A percentile compares a stretch with the other conserved stretches of the same genome.
Evolutionary conservation across 1,140 invertebrate genomes (phyloP).

Genomic region (Pemphigus obesinymphae): DNA sequence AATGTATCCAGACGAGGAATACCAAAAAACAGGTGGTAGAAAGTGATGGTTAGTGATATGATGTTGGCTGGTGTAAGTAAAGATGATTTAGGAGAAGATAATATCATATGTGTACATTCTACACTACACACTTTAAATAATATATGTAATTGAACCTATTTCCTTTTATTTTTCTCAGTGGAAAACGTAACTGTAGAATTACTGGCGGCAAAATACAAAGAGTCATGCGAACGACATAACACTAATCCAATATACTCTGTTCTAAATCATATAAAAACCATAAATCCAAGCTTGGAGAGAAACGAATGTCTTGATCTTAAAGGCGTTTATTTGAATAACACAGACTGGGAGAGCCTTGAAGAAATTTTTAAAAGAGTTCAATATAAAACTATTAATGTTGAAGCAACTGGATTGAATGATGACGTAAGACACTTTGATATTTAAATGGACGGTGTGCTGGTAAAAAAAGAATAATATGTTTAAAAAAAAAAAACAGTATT

Average conservation of each 20-base stretch:
- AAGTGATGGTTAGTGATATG: too few species aligned
- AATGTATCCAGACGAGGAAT: too few species aligned
- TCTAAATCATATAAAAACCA: conserved; percentile 62
- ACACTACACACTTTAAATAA: too few species aligned
- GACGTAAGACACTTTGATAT: conserved; percentile 45
- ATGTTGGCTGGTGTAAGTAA: too few species aligned
- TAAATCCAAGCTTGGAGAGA: conserved; percentile 48
- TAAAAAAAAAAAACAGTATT: too few species aligned
- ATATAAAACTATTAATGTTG: conserved; percentile 46
- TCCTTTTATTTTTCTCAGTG: conserved; percentile 41
- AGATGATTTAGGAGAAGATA: too few species aligned
- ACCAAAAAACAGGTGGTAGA: too few species aligned
- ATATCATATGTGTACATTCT: too few species aligned
- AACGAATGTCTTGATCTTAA: conserved; percentile 56
- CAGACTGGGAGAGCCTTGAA: conserved; percentile 67
- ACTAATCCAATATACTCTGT: conserved; percentile 51
- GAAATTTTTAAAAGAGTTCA: conserved; percentile 68
- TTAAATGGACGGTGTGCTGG: too few species aligned
- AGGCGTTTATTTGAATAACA: conserved; percentile 55
- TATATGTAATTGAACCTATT: neutral
- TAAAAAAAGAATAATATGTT: too few species aligned
- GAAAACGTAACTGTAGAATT: conserved; percentile 46
- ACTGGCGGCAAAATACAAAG: conserved; percentile 33
- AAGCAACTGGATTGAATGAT: conserved; percentile 47
- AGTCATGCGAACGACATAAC: conserved; percentile 41